A percentile compares a stretch with the other conserved stretches of the same genome.
Evolutionary conservation across 2,888 invertebrate genomes (phyloP).

Genomic region (Cactoblastis cactorum): DNA sequence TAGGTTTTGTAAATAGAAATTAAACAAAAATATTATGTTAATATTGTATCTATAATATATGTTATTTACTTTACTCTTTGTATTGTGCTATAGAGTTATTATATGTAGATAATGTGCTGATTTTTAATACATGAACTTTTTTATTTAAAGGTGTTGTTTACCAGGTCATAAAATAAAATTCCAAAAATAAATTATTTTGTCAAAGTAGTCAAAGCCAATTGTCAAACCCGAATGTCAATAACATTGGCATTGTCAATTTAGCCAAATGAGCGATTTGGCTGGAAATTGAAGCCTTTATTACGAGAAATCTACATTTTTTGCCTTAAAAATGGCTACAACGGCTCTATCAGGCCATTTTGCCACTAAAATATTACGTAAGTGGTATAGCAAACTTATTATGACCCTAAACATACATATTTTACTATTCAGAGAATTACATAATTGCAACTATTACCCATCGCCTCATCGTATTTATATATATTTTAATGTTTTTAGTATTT

Average conservation of each 20-base stretch:
- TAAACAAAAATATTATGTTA: too few relatives aligned
- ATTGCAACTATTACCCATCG: conserved; percentile 26
- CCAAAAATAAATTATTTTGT: too few relatives aligned
- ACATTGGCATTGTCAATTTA: neutral
- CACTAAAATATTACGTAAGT: conserved; percentile 63
- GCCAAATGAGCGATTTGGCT: neutral
- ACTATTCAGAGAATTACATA: conserved; percentile 55
- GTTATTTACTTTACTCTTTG: too few relatives aligned
- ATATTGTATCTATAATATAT: too few relatives aligned
- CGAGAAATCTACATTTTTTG: conserved; percentile 17
- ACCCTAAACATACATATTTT: neutral
- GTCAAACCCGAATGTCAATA: neutral
- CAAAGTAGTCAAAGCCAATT: too few relatives aligned
- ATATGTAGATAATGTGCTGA: too few relatives aligned
- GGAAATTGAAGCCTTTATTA: neutral
- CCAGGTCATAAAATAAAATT: too few relatives aligned
- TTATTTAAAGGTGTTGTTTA: too few relatives aligned
- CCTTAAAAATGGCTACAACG: conserved; percentile 66
- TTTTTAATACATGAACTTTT: too few relatives aligned
- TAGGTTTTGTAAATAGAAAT: too few relatives aligned
- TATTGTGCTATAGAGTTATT: too few relatives aligned
- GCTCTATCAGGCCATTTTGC: conserved; percentile 58
- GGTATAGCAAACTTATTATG: neutral
- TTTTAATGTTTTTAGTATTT: neutral
- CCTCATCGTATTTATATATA: neutral